Evolutionary conservation across 2,113 vertebrate species (phyloP), one percentile per base, ranked within the genome.

Genomic region (Aegotheles bennettii): DNA sequence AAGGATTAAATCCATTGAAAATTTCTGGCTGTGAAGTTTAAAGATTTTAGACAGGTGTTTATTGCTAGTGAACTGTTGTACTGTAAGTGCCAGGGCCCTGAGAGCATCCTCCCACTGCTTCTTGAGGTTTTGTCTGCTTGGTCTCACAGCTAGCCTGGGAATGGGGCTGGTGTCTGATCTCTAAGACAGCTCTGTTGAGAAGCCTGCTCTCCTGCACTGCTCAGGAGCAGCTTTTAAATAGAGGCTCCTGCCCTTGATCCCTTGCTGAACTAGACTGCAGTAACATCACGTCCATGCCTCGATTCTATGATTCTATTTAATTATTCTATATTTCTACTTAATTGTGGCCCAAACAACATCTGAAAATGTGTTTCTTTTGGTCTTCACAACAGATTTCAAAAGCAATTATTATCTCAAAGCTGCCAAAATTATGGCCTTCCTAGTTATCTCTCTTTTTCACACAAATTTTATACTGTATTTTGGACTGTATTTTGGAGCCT

Each of bases 61-160:
- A 17, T 33, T 60, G 50, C 43, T 42, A 11, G 43, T 21, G 35
- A 67, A 20, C 33, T 35, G 29, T 13, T 45, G 57, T 6, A 24
- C n/a, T 18, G 13, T 36, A 51, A 16, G 24, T 19, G 31, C 23
- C 51, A n/a, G 16, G 25, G 23, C 20, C 26, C 59, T 25, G 47
- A 54, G 40, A 4, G 2, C 35, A 28, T 53, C 50, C 43, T 53
- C 10, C 25, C 3, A 3, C 4, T 1, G 3, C 43, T 60, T 53
- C 17, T 43, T 40, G 38, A 23, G 16, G 16, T 8, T n/a, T 50
- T 50, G 9, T 8, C 42, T 56, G 23, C 23, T 38, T 23, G 28
- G 14, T 40, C 45, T 51, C 35, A 42, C n/a, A 47, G 38, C 25
- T 26, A 15, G 15, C n/a, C 25, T 35, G 38, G 42, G 29, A 20